Conservation (phyloP, 2,797 vertebrate genomes). For the Miopithecus talapoin region DNA sequence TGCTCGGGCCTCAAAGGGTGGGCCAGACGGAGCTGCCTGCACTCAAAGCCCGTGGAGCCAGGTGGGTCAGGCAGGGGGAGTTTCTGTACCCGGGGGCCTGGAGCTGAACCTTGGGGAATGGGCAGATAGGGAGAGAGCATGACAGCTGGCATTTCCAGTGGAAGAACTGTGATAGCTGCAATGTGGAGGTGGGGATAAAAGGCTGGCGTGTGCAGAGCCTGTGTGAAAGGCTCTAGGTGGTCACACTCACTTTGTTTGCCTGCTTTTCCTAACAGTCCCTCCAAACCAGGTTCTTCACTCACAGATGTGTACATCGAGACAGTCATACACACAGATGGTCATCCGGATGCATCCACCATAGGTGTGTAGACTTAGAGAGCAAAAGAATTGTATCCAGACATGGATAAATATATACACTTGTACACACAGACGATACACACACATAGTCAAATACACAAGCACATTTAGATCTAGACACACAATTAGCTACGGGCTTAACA, state of each 20-base stretch:
- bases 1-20: not conserved
- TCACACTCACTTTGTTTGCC: not conserved
- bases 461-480: not conserved
- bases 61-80: not conserved
- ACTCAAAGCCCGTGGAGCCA: rapidly evolving
- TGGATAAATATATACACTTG: too few relatives aligned
- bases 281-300: not conserved
- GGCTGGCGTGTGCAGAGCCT: not conserved
- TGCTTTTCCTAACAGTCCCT: not conserved
- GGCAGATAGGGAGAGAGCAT: not conserved
- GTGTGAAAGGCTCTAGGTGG: not conserved
- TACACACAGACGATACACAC: not conserved
- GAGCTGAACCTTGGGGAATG: not conserved
- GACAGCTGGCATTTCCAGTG: not conserved
- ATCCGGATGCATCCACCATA: rapidly evolving
- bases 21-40: not conserved
- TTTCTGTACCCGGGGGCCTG: not conserved
- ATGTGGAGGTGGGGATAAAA: not conserved
- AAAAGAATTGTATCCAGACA: not conserved
- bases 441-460: not conserved
- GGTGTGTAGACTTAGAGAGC: not conserved
- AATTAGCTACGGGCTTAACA: not conserved
- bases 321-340: not conserved
- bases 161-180: not conserved
- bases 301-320: rapidly evolving